Evolutionary conservation across 2,888 invertebrate species (phyloP).

Genomic region (Pyrrhia umbra): DNA sequence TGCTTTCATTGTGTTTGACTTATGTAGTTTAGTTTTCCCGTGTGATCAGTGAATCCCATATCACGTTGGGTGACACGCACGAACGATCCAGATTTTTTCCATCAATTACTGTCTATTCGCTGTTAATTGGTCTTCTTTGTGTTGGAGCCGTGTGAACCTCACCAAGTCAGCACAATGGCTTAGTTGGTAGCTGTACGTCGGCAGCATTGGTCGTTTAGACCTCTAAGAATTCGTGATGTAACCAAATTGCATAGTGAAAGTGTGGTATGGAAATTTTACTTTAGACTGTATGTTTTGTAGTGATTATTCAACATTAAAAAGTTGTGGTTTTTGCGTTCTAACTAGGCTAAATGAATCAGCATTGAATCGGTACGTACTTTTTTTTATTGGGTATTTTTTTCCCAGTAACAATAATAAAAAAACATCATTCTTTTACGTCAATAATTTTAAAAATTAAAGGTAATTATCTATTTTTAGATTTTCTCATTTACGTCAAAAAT

Average conservation of each 20-base stretch:
- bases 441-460: not conserved
- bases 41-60: slow-evolving; percentile 50
- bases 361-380: slow-evolving; percentile 26
- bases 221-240: slow-evolving; percentile 33
- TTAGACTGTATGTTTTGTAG: not conserved
- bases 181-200: slow-evolving; percentile 47
- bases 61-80: slow-evolving; percentile 55
- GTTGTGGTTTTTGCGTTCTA: not conserved
- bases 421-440: not conserved
- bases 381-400: not conserved
- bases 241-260: slow-evolving; percentile 41
- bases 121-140: slow-evolving; percentile 67
- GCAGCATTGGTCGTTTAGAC: slow-evolving; percentile 35
- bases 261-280: slow-evolving; percentile 38
- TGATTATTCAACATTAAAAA: not conserved
- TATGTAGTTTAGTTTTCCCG: slow-evolving; percentile 50
- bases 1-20: slow-evolving; percentile 29
- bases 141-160: slow-evolving; percentile 63
- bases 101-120: slow-evolving; percentile 66
- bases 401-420: accelerated
- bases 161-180: slow-evolving; percentile 43
- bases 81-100: slow-evolving; percentile 57
- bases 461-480: not conserved
- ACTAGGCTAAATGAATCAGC: not conserved
- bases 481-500: slow-evolving; percentile 8